phyloP scores from a whole-genome alignment of 2,113 vertebrate species.

The Lepus europaeus region DNA sequence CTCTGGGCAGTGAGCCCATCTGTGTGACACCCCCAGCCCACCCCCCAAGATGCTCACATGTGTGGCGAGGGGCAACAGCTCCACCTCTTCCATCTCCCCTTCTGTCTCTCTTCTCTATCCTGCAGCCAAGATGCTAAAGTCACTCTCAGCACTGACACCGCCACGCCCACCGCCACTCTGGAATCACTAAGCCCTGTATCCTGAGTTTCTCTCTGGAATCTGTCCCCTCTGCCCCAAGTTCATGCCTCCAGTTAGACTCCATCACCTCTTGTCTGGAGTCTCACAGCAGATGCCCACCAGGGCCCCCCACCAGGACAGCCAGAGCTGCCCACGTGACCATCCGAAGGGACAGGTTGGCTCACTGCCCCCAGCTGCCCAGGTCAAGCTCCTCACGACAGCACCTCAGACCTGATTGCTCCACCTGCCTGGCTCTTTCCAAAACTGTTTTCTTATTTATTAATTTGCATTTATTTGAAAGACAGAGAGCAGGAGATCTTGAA shows the following conservation, averaged over 20 bases:
- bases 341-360: not conserved
- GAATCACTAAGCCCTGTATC: not conserved
- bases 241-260: not conserved
- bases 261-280: not conserved
- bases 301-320: not conserved
- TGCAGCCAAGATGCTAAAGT: not conserved
- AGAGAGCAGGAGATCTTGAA: no score
- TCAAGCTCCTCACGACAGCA: not conserved
- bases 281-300: not conserved
- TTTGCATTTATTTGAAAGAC: no score
- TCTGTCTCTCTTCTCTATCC: not conserved
- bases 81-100: not conserved
- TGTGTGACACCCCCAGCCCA: not conserved
- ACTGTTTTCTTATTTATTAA: no score
- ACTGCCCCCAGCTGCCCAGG: not conserved
- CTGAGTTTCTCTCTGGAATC: constrained; percentile 3
- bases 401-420: not conserved
- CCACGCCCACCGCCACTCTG: not conserved
- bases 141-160: not conserved
- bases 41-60: not conserved
- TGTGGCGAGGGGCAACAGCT: not conserved
- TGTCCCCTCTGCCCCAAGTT: not conserved
- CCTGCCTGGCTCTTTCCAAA: not conserved
- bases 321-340: not conserved
- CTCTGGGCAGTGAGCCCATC: not conserved